Percentiles rank a stretch among this genome's conserved stretches.
Conservation (phyloP, 2,888 invertebrate species). For the Polymixis lichenea region DNA sequence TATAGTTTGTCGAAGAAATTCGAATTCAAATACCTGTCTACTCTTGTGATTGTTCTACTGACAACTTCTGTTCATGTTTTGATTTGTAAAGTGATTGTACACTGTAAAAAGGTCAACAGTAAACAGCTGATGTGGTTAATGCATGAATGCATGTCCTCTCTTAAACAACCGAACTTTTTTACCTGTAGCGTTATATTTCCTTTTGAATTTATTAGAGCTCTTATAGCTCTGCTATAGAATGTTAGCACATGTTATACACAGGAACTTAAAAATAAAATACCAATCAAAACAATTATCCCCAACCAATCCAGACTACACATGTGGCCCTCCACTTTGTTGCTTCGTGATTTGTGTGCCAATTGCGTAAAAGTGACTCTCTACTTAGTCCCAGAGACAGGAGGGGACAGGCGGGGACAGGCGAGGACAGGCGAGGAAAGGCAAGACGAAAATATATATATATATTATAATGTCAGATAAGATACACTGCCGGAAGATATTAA, state of each 20-base stretch:
- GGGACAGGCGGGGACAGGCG: slow-evolving; percentile 16
- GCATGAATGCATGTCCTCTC: no score
- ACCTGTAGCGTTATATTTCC: no score
- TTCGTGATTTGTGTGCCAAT: slow-evolving; percentile 79
- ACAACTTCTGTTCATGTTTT: no score
- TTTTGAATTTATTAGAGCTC: not conserved
- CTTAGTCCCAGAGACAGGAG: slow-evolving; percentile 61
- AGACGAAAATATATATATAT: slow-evolving; percentile 57
- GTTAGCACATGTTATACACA: not conserved
- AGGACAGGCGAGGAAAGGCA: slow-evolving; percentile 22
- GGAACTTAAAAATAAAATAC: not conserved
- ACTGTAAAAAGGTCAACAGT: no score
- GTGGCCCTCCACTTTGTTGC: slow-evolving; percentile 63
- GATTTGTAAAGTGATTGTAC: no score
- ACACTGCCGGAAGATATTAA: slow-evolving; percentile 50
- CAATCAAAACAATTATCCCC: not conserved
- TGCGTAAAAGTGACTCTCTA: slow-evolving; percentile 75
- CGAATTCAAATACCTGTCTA: not conserved
- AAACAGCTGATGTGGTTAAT: no score
- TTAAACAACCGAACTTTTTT: not conserved
- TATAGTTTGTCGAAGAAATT: not conserved
- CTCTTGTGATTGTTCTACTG: not conserved
- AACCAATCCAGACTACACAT: slow-evolving; percentile 60
- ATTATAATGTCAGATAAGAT: slow-evolving; percentile 52
- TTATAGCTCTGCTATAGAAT: not conserved